Evolutionary conservation across 2,888 invertebrate genomes (phyloP).

Genomic region (Heteropelma amictum): DNA sequence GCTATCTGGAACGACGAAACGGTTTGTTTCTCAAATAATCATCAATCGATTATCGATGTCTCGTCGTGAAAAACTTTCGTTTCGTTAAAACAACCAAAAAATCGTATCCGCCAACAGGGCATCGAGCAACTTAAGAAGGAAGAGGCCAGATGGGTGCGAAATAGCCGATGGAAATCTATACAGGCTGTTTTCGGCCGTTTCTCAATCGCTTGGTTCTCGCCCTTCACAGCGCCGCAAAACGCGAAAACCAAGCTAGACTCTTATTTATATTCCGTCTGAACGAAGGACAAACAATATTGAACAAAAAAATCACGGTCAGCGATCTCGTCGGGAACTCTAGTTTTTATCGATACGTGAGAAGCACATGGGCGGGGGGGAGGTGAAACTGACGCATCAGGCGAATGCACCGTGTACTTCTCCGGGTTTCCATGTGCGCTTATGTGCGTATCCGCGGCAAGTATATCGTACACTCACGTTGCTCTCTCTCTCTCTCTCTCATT

Average conservation of each 20-base stretch:
- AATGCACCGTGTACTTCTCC: too few species aligned
- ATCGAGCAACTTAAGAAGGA: constrained; percentile 98
- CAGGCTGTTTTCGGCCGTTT: constrained; percentile 98
- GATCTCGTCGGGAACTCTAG: background rate
- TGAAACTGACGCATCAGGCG: too few species aligned
- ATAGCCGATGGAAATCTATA: constrained; percentile 95
- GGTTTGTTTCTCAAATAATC: constrained; percentile 80
- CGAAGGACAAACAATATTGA: constrained; percentile 42
- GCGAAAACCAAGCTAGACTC: constrained; percentile 88
- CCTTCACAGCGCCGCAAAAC: constrained; percentile 90
- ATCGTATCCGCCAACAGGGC: constrained; percentile 82
- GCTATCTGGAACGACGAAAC: constrained; percentile 99
- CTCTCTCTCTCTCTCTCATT: too few species aligned
- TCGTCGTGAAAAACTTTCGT: background rate
- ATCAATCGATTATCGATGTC: background rate
- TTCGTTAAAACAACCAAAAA: background rate
- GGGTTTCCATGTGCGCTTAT: too few species aligned
- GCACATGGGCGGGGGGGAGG: too few species aligned
- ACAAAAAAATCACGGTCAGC: background rate
- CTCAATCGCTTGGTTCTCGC: constrained; percentile 96
- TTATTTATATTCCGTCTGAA: constrained; percentile 91
- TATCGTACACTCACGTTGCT: too few species aligned
- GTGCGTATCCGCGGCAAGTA: too few species aligned
- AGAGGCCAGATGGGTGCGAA: constrained; percentile 94
- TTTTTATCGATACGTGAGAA: too few species aligned